These are phyloP conservation scores for Lepisosteus oculatus DNA, from an alignment of 2,113 vertebrate genomes.

Conservation along the genomic window DNA sequence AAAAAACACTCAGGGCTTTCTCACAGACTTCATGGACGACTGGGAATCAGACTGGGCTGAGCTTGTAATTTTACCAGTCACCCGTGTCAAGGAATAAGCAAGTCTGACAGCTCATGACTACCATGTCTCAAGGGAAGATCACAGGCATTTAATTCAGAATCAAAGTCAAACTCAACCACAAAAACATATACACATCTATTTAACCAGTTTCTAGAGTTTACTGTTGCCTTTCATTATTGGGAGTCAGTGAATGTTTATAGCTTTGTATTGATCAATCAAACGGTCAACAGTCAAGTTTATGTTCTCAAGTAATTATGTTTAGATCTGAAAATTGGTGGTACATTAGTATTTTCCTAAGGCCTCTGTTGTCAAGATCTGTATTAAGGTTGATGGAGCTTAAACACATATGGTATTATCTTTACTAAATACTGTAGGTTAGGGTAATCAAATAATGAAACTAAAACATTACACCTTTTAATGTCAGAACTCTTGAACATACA, in stretches of 20 bases:
- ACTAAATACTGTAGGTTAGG: no score
- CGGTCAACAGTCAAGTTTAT: background rate
- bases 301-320: no score
- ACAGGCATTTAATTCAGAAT: constrained; percentile 3
- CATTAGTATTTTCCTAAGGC: no score
- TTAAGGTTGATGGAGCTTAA: no score
- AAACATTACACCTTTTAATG: no score
- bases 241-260: background rate
- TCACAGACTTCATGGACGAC: background rate
- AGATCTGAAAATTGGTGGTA: no score
- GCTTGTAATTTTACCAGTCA: background rate
- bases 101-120: background rate
- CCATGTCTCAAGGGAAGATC: constrained; percentile 2
- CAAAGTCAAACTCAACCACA: background rate
- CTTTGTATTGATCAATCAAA: background rate
- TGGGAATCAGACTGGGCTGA: constrained; percentile 4
- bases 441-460: no score
- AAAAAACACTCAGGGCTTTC: background rate
- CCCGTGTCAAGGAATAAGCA: background rate
- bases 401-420: no score
- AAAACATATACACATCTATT: background rate
- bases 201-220: background rate
- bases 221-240: background rate
- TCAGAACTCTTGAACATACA: no score
- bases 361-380: no score